Conservation (phyloP, 2,113 vertebrate genomes). For the Perca flavescens region DNA sequence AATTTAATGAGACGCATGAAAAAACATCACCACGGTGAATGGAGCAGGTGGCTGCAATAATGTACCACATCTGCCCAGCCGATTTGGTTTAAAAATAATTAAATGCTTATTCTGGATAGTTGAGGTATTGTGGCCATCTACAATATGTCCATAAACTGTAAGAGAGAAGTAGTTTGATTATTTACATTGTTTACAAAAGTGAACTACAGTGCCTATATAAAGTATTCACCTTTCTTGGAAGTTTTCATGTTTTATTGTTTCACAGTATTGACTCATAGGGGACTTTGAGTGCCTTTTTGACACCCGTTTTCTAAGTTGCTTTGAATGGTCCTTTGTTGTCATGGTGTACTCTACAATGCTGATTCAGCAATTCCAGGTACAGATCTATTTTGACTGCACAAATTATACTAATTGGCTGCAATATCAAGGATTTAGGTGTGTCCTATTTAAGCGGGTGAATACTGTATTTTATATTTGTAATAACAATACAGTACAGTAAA, state of each 20-base stretch:
- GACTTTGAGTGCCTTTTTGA: neutral
- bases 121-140: neutral
- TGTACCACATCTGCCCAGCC: neutral
- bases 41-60: conserved; percentile 12
- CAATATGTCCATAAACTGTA: neutral
- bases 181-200: neutral
- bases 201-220: neutral
- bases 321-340: neutral
- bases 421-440: neutral
- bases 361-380: neutral
- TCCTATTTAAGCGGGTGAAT: neutral
- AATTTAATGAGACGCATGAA: conserved; percentile 55
- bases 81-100: conserved; percentile 22
- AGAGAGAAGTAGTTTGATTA: neutral
- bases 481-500: neutral
- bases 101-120: neutral
- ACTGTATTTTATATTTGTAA: neutral
- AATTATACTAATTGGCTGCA: neutral
- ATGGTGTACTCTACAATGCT: neutral
- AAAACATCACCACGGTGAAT: conserved; percentile 23
- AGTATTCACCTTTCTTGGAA: neutral
- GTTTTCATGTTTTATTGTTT: conserved; percentile 2
- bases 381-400: neutral
- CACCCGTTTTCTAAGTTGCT: neutral
- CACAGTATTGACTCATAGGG: neutral